A percentile compares a stretch with the other conserved stretches of the same genome.
Evolutionary conservation across 1,140 invertebrate species (phyloP).

Genomic region (Trypoxylus dichotomus): DNA sequence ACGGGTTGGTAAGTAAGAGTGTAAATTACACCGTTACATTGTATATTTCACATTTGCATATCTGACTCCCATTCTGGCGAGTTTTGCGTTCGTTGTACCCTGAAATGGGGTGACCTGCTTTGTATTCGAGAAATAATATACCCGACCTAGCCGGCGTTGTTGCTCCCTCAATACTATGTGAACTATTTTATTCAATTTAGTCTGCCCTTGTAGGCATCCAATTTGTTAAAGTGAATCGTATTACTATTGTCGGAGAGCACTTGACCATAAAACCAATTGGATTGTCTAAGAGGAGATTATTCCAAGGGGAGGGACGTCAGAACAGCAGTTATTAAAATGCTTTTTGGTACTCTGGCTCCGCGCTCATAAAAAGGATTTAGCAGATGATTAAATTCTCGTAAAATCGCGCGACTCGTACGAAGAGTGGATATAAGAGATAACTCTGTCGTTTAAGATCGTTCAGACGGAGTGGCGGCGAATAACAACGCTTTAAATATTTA

Average conservation of each 20-base stretch:
- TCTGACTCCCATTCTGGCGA: neutral
- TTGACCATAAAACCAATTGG: conserved; percentile 22
- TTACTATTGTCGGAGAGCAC: neutral
- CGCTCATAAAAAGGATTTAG: neutral
- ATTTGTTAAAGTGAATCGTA: conserved; percentile 24
- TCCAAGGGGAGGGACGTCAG: neutral
- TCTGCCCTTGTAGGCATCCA: conserved; percentile 4
- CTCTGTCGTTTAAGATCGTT: neutral
- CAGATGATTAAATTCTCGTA: neutral
- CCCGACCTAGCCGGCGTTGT: neutral
- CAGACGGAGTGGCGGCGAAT: too few relatives aligned
- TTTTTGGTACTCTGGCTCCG: neutral
- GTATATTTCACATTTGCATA: neutral
- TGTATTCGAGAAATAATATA: neutral
- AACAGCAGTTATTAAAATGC: neutral
- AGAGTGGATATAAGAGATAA: neutral
- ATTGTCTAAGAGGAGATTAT: neutral
- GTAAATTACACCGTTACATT: too few relatives aligned
- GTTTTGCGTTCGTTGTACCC: neutral
- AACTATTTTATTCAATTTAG: conserved; percentile 24
- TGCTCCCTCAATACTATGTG: conserved; percentile 3
- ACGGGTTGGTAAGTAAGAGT: too few relatives aligned
- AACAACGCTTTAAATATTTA: too few relatives aligned
- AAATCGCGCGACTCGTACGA: neutral
- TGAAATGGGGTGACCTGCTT: neutral